Conservation (phyloP, 2,797 vertebrate species). For the Tinamus major region DNA sequence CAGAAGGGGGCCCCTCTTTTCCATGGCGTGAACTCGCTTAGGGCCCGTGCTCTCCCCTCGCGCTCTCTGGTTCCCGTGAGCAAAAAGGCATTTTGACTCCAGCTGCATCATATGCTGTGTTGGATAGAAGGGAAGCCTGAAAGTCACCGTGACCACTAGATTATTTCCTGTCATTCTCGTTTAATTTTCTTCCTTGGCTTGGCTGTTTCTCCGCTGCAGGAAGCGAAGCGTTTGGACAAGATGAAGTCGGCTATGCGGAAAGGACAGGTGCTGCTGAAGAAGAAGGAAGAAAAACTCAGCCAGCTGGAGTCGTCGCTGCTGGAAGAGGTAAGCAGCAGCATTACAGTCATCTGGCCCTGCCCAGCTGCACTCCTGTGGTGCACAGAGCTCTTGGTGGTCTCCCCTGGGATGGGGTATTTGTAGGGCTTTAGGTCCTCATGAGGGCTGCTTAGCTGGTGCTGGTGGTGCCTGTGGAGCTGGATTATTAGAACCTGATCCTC, state of each 20-base stretch:
- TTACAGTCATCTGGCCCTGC: not conserved
- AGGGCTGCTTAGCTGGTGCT: not conserved
- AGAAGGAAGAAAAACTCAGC: conserved; percentile 87
- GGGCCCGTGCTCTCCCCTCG: fast-evolving
- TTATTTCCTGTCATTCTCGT: not conserved
- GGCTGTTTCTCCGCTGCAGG: conserved; percentile 71
- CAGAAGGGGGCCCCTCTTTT: not conserved
- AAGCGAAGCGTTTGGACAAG: conserved; percentile 82
- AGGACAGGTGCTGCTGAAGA: conserved; percentile 82
- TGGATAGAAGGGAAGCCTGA: not conserved
- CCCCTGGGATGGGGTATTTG: not conserved
- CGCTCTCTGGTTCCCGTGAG: fast-evolving
- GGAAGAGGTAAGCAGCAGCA: conserved; percentile 80
- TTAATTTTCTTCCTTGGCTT: not conserved
- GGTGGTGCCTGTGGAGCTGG: not conserved
- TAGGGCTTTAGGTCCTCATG: not conserved
- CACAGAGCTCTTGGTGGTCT: not conserved
- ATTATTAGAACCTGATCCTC: fast-evolving
- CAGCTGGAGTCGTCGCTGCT: conserved; percentile 85
- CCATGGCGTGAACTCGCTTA: not conserved
- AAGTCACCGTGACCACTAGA: not conserved
- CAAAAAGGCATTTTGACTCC: fast-evolving
- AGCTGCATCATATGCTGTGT: not conserved
- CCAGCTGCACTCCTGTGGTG: not conserved
- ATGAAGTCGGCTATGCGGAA: conserved; percentile 81